These are phyloP conservation scores for Vulpes lagopus DNA, from an alignment of 2,113 vertebrate species.

Conservation along the genomic window DNA sequence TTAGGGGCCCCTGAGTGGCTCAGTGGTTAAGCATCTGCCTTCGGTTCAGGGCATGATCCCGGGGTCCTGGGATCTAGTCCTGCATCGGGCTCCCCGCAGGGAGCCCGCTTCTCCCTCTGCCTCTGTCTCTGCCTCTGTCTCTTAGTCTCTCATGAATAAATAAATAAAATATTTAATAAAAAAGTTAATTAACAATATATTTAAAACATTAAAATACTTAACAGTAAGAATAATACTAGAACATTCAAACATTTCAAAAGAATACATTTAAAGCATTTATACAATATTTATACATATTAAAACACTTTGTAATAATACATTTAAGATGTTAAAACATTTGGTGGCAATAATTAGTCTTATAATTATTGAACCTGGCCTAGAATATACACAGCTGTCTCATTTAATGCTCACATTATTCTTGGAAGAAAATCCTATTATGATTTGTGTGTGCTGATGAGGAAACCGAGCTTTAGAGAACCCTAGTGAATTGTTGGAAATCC, in stretches of 20 bases:
- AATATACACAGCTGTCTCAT: not conserved
- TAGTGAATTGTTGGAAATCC: not conserved
- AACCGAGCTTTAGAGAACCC: not conserved
- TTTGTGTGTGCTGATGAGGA: not conserved
- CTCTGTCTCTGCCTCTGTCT: no score
- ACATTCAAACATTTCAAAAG: not conserved
- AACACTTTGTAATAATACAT: not conserved
- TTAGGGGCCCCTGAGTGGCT: not conserved
- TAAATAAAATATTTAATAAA: no score
- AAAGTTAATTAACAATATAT: not conserved
- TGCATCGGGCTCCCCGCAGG: no score
- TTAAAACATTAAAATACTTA: not conserved
- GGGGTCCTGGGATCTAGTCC: no score
- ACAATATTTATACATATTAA: not conserved
- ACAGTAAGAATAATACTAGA: not conserved
- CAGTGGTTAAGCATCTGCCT: no score
- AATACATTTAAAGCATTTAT: not conserved
- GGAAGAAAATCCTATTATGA: not conserved
- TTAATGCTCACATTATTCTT: not conserved
- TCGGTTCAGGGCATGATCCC: no score
- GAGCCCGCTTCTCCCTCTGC: no score
- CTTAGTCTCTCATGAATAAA: no score
- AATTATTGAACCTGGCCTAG: not conserved
- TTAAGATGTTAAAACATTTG: not conserved
- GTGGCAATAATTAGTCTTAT: not conserved